Base-by-base conservation (phyloP, 2,113 vertebrate species). In the Empidonax traillii region DNA sequence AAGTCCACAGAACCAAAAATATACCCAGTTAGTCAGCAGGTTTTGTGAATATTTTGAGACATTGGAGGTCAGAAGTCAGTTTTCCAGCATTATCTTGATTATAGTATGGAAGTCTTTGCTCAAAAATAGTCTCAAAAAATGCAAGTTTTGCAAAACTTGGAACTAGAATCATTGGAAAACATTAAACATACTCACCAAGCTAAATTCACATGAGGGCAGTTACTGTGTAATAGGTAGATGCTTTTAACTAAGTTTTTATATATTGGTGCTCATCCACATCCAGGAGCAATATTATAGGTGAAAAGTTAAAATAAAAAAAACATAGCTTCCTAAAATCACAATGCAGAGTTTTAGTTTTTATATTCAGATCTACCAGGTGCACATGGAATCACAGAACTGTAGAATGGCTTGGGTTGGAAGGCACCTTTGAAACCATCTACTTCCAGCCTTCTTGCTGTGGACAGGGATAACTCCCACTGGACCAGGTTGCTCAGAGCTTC, bases 21-120 rank as follows among this genome's bases (percentile, higher is more conserved):
- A 90, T 2, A 75, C 33, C n/a, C 24, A 0, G 80, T 90, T 90
- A 94, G 89, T 97, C 96, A 96, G 89, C 86, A 75, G 68, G 47
- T 67, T 67, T 84, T 94, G 61, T 71, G 91, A 93, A 52, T 96
- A 94, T 93, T 94, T 89, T 90, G 76, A 95, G 88, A 81, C 37
- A 37, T 25, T 49, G 76, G 67, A 75, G 95, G 86, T 94, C 91
- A 89, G 71, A 94, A 92, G 96, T 92, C 94, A 91, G 49, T 72
- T 97, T 92, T 76, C 61, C 0, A 0, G 56, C 84, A 68, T 91
- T 90, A 93, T 94, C 86, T 93, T 97, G 83, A 92, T 96, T 95
- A 93, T 89, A 73, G 52, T 67, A 71, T 93, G 89, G 65, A 94
- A 90, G 56, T n/a, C 61, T 95, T 91, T 47, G 65, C 20, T 81